Evolutionary conservation across 64 coral and sea anemone genomes (phyloP), one percentile per base, ranked within the genome.

Genomic region (Dendrophyllia cribrosa): DNA sequence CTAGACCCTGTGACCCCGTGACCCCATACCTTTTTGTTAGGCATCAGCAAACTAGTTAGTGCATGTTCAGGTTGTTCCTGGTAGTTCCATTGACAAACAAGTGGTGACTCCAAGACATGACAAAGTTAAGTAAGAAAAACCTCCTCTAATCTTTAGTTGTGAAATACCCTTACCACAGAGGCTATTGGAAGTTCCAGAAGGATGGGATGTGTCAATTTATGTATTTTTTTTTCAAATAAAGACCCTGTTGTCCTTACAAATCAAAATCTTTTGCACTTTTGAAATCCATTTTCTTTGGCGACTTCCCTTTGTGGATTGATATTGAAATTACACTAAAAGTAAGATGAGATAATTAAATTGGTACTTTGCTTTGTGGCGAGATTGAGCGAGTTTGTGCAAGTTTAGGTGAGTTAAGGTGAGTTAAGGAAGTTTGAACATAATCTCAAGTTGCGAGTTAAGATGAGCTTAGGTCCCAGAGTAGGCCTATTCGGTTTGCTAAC

Each of bases 381-480:
- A 70, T 16, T 23, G 23, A 20, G 73, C 73, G 73, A 75, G 73
- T 51, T 49, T 75, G 15, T 44, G 45, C 73, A 9, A 75, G 73
- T 75, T 75, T 47, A 51, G 44, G 60, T 10, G 60, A 63, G 66
- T 5, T 70, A 70, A 70, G 23, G 73, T 10, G 73, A 75, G 73
- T 16, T 75, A 75, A 75, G 14, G 43, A 75, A 75, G 17, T 75
- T 75, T 75, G 45, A 50, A 75, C 73, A 70, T 70, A 70, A 70
- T 70, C 66, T 70, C 66, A 70, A 70, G 66, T 11, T 70, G 66
- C 73, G 73, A 75, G 73, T 75, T 75, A 51, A n/a, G n/a, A n/a
- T n/a, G n/a, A n/a, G n/a, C n/a, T n/a, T n/a, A 75, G 73, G 44
- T 75, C 48, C 73, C 73, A 75, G 73, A 75, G 45, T 51, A 75